Evolutionary conservation across 2,797 vertebrate species (phyloP).

Genomic region (Anolis apletophallus): DNA sequence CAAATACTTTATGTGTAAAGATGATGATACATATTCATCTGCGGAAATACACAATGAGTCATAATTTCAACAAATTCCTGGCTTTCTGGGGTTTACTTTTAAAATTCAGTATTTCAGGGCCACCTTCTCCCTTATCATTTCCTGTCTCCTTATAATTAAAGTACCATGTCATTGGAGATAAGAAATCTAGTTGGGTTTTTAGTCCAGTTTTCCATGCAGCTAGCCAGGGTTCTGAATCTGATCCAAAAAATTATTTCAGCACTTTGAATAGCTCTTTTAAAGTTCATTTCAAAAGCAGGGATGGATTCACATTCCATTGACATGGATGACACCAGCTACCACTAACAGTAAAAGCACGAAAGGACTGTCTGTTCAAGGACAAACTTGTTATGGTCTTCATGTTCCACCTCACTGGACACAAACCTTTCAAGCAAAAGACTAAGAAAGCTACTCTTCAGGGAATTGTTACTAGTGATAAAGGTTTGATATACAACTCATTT

Average conservation of each 20-base stretch:
- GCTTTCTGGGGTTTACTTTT: neutral
- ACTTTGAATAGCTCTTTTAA: too few species aligned
- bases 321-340: too few species aligned
- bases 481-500: neutral
- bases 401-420: neutral
- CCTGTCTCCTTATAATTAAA: neutral
- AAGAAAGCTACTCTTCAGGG: neutral
- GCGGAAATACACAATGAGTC: conserved; percentile 1
- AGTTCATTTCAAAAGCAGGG: too few species aligned
- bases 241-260: too few species aligned
- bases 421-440: neutral
- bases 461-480: neutral
- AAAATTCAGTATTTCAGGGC: neutral
- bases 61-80: neutral
- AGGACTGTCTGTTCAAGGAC: too few species aligned
- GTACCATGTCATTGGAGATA: too few species aligned
- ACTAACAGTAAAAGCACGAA: too few species aligned
- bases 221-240: too few species aligned
- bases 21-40: neutral
- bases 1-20: conserved; percentile 24
- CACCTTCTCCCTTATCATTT: neutral
- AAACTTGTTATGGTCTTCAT: too few species aligned
- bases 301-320: too few species aligned
- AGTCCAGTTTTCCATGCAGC: too few species aligned
- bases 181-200: too few species aligned